phyloP scores from a whole-genome alignment of 2,113 vertebrate genomes.

The Rhegmatorhina hoffmannsi region DNA sequence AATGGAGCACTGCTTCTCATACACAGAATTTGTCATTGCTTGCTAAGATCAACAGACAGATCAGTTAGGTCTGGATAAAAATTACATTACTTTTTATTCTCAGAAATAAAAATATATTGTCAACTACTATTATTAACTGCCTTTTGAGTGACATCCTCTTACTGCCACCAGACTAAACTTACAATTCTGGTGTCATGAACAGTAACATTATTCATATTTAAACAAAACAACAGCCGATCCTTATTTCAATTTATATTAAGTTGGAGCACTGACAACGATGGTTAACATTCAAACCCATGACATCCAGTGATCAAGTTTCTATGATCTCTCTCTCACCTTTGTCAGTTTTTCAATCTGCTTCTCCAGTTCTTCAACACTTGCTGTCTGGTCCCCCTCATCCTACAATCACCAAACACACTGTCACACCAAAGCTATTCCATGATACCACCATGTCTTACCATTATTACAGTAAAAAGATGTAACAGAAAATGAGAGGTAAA shows the following conservation, averaged over 20 bases:
- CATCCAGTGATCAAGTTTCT: background rate
- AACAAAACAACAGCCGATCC: background rate
- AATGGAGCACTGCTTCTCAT: background rate
- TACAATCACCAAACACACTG: constrained; percentile 63
- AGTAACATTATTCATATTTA: background rate
- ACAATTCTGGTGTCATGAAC: background rate
- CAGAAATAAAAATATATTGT: background rate
- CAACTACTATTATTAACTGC: background rate
- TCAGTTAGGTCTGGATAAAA: background rate
- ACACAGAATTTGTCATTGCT: background rate
- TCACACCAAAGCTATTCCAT: background rate
- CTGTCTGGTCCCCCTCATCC: constrained; percentile 88
- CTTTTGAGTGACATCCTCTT: background rate
- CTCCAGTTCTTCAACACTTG: constrained; percentile 91
- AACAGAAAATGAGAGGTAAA: background rate
- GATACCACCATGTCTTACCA: background rate
- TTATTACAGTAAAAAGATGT: background rate
- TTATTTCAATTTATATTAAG: background rate
- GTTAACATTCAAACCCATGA: background rate
- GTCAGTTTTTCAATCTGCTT: constrained; percentile 91
- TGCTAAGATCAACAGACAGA: background rate
- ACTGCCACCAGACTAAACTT: background rate
- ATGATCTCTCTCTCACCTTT: constrained; percentile 82
- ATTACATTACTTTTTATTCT: background rate
- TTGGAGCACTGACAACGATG: background rate